A percentile compares a stretch with the other conserved stretches of the same genome.
Evolutionary conservation across 1,140 invertebrate species (phyloP).

Genomic region (Pantala flavescens): DNA sequence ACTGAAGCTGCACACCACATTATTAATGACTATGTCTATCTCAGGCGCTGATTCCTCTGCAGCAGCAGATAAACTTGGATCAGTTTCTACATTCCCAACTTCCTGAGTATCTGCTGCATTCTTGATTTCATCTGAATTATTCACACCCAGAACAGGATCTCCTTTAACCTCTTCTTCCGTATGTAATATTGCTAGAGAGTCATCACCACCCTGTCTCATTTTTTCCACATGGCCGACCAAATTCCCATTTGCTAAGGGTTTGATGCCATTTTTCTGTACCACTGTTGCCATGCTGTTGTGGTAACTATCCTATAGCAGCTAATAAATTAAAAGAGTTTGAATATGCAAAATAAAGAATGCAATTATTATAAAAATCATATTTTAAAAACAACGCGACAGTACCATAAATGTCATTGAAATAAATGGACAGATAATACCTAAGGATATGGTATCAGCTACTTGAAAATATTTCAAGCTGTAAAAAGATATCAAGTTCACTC

Average conservation of each 20-base stretch:
- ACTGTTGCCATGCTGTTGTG: not conserved
- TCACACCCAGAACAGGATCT: not conserved
- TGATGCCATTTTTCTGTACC: not conserved
- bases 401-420: too few species aligned
- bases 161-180: not conserved
- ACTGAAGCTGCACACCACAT: constrained; percentile 97
- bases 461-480: too few species aligned
- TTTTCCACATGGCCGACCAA: not conserved
- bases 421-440: too few species aligned
- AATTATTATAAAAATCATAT: too few species aligned
- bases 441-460: too few species aligned
- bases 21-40: constrained; percentile 93
- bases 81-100: not conserved
- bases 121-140: not conserved
- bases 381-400: too few species aligned
- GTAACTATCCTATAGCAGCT: too few species aligned
- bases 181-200: not conserved
- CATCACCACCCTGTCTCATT: not conserved
- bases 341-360: too few species aligned
- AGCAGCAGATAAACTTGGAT: constrained; percentile 25
- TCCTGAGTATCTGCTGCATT: not conserved
- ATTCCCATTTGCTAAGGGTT: not conserved
- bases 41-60: constrained; percentile 46
- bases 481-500: too few species aligned
- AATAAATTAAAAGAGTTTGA: too few species aligned